These are phyloP conservation scores for Peromyscus aztecus DNA, from an alignment of 2,797 vertebrate species.

Conservation along the genomic window DNA sequence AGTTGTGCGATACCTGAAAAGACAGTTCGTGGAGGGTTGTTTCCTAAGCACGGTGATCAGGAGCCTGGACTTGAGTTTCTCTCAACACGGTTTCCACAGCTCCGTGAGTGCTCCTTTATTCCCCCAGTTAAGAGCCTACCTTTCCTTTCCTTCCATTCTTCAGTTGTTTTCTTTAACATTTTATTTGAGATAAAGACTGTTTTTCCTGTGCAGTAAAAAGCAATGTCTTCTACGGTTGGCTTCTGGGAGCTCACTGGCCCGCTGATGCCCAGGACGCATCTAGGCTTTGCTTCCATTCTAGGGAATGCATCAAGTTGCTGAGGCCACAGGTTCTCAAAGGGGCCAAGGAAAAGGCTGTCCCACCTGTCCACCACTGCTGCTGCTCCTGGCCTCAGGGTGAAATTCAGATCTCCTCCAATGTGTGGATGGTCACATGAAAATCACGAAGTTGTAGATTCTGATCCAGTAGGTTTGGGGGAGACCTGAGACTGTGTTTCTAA, in stretches of 20 bases:
- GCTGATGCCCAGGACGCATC: background rate
- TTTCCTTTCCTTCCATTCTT: background rate
- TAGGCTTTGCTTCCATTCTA: background rate
- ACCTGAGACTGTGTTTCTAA: background rate
- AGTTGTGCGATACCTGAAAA: conserved; percentile 17
- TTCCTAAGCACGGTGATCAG: conserved; percentile 28
- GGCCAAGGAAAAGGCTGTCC: background rate
- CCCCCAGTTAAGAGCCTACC: background rate
- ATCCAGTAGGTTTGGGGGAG: too few species aligned
- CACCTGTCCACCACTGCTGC: too few species aligned
- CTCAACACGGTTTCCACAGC: background rate
- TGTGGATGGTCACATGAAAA: background rate
- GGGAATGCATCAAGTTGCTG: background rate
- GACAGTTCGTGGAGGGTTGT: background rate
- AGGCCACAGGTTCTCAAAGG: background rate
- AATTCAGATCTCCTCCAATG: background rate
- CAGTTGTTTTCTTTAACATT: background rate
- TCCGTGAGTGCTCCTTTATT: conserved; percentile 25
- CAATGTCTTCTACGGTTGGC: too few species aligned
- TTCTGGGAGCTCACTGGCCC: background rate
- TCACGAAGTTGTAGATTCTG: background rate
- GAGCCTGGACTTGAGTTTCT: background rate
- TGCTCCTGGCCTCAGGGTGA: background rate
- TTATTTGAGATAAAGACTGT: background rate
- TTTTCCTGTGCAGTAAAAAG: background rate